Evolutionary conservation across 2,797 vertebrate species (phyloP).

Genomic region (Nannoperca obscura): DNA sequence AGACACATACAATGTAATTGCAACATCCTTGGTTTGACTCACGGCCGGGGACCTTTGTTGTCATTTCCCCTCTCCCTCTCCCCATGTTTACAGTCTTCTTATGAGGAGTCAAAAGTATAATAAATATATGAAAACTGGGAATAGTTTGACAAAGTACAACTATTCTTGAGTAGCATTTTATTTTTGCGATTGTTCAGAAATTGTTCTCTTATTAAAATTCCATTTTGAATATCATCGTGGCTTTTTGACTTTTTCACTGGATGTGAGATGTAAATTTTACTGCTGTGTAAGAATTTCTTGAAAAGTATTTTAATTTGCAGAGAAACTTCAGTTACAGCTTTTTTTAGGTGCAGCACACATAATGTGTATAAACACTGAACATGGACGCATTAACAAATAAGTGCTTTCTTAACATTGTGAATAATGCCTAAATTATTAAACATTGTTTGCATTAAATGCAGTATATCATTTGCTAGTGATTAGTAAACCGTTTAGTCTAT

Average conservation of each 20-base stretch:
- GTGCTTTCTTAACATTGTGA: not conserved
- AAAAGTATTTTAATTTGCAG: slow-evolving; percentile 15
- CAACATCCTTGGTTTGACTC: slow-evolving; percentile 33
- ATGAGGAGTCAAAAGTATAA: not conserved
- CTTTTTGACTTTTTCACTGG: slow-evolving; percentile 13
- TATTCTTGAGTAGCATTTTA: not conserved
- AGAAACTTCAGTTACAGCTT: slow-evolving; percentile 11
- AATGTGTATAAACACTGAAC: not conserved
- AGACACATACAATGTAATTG: slow-evolving; percentile 23
- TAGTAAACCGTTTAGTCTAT: not conserved
- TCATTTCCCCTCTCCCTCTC: not conserved
- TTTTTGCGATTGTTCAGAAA: slow-evolving; percentile 5
- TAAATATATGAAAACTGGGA: not conserved
- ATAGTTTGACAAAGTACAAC: not conserved
- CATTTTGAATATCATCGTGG: not conserved
- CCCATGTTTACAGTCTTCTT: not conserved
- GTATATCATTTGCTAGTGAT: not conserved
- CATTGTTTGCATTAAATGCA: not conserved
- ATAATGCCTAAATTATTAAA: not conserved
- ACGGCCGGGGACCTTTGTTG: slow-evolving; percentile 12
- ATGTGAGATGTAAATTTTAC: not conserved
- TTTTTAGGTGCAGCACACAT: not conserved
- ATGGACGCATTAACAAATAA: not conserved
- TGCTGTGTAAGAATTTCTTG: slow-evolving; percentile 10
- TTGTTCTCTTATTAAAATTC: not conserved